Evolutionary conservation across 2,888 invertebrate species (phyloP).

Genomic region (Drosophila parthenogenetica): DNA sequence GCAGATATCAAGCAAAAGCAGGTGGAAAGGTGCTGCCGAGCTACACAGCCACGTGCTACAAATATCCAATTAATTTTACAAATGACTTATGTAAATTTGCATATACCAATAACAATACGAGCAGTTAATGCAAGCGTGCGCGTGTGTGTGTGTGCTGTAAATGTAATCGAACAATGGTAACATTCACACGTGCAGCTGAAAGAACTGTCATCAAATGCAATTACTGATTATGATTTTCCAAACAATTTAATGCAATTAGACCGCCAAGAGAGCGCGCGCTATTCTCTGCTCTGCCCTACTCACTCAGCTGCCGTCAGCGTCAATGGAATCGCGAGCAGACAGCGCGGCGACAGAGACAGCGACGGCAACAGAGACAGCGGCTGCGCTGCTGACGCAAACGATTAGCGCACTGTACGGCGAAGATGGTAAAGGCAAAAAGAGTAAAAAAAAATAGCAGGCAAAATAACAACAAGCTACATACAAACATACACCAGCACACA

Average conservation of each 20-base stretch:
- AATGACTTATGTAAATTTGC: constrained; percentile 47
- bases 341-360: constrained; percentile 66
- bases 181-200: constrained; percentile 41
- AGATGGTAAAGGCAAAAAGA: constrained; percentile 60
- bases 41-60: constrained; percentile 23
- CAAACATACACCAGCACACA: constrained; percentile 31
- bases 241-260: constrained; percentile 82
- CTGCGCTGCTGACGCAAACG: constrained; percentile 69
- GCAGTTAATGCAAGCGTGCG: background rate
- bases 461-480: constrained; percentile 61
- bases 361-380: constrained; percentile 66
- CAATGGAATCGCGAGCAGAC: constrained; percentile 62
- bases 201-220: constrained; percentile 75
- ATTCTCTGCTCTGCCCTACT: constrained; percentile 13
- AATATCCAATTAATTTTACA: constrained; percentile 46
- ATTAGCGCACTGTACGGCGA: constrained; percentile 64
- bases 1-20: background rate
- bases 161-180: constrained; percentile 35
- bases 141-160: background rate
- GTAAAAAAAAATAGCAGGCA: constrained; percentile 66
- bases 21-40: constrained; percentile 5
- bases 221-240: constrained; percentile 82
- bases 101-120: background rate
- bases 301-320: constrained; percentile 27
- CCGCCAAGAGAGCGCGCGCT: constrained; percentile 51